These are phyloP conservation scores for Drosophila emarginata DNA, from an alignment of 2,888 invertebrate species.

Conservation along the genomic window DNA sequence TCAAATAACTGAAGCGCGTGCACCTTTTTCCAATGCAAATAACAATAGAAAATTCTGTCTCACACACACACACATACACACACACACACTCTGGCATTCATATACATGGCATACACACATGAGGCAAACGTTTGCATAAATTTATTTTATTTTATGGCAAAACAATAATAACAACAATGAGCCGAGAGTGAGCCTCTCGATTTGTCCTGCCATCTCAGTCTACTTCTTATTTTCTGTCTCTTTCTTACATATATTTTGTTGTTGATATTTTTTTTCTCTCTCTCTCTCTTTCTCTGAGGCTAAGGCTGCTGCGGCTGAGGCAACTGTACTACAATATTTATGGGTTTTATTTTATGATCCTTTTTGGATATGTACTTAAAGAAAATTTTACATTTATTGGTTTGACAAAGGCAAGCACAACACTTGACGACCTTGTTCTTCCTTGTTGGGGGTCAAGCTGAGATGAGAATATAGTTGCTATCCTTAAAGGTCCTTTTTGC, in stretches of 20 bases:
- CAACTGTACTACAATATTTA: slow-evolving; percentile 69
- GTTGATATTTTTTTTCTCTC: not conserved
- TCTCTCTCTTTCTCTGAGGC: slow-evolving; percentile 21
- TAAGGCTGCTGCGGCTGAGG: not conserved
- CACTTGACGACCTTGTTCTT: slow-evolving; percentile 27
- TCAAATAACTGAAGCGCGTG: slow-evolving; percentile 60
- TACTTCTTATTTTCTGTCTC: slow-evolving; percentile 17
- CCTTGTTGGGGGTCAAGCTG: slow-evolving; percentile 29
- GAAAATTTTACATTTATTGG: slow-evolving; percentile 77
- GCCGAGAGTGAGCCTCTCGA: slow-evolving; percentile 9
- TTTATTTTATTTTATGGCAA: slow-evolving; percentile 68
- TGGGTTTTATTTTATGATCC: slow-evolving; percentile 79
- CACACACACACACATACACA: slow-evolving; percentile 13
- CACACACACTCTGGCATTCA: slow-evolving; percentile 29
- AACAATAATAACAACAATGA: slow-evolving; percentile 40
- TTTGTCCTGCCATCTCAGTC: slow-evolving; percentile 9
- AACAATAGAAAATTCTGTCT: slow-evolving; percentile 52
- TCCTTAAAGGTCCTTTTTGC: slow-evolving; percentile 1
- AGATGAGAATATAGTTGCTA: slow-evolving; percentile 34
- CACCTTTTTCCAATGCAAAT: slow-evolving; percentile 65
- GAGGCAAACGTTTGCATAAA: slow-evolving; percentile 60
- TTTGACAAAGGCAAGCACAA: slow-evolving; percentile 50
- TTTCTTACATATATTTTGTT: not conserved
- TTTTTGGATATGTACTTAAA: slow-evolving; percentile 76
- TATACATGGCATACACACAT: slow-evolving; percentile 8